These are phyloP conservation scores for Macaria notata DNA, from an alignment of 2,888 invertebrate species.

Conservation along the genomic window DNA sequence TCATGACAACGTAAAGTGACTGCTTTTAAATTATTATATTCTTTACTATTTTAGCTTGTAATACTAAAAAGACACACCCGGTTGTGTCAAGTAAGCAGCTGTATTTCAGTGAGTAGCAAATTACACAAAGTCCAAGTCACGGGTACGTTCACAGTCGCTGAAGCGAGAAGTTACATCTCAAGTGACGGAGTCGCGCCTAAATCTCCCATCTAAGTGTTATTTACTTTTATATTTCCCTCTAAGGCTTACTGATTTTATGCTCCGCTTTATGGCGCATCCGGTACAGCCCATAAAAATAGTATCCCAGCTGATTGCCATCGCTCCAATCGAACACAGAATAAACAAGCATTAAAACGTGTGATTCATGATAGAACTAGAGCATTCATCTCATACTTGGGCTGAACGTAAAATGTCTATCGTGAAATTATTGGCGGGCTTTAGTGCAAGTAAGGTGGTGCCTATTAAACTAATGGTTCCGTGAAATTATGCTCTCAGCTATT, in stretches of 20 bases:
- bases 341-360: constrained; percentile 70
- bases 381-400: constrained; percentile 43
- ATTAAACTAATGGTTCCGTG: constrained; percentile 33
- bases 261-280: constrained; percentile 74
- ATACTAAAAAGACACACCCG: constrained; percentile 6
- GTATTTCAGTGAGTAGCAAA: constrained; percentile 27
- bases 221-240: constrained; percentile 74
- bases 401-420: constrained; percentile 35
- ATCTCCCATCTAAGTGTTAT: constrained; percentile 74
- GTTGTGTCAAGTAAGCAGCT: constrained; percentile 2
- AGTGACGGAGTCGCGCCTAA: constrained; percentile 51
- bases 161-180: constrained; percentile 46
- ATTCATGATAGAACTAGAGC: constrained; percentile 55
- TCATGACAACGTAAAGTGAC: no score
- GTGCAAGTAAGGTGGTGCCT: constrained; percentile 31
- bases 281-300: constrained; percentile 75
- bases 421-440: constrained; percentile 35
- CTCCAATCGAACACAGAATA: constrained; percentile 62
- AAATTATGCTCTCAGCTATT: constrained; percentile 29
- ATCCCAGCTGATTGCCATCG: constrained; percentile 71
- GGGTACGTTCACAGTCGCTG: constrained; percentile 50
- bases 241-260: constrained; percentile 75
- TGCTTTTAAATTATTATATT: no score
- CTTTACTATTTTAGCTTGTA: not conserved
- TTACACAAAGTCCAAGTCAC: constrained; percentile 52